Percentiles rank a stretch among this genome's conserved stretches.
These are phyloP conservation scores for Hypocryptadius cinnamomeus DNA, from an alignment of 2,113 vertebrate genomes.

Conservation along the genomic window DNA sequence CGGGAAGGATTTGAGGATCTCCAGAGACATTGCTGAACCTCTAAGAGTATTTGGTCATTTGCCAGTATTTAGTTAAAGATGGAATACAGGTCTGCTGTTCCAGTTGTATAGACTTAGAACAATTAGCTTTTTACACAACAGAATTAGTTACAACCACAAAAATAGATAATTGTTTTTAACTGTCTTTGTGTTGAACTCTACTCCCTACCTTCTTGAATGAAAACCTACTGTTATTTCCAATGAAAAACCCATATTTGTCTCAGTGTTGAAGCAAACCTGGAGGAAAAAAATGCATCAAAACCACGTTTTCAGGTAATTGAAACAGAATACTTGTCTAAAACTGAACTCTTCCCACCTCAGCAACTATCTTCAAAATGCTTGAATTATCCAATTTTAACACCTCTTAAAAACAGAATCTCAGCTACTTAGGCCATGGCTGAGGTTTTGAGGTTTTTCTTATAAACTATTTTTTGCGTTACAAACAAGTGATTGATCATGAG, in stretches of 20 bases:
- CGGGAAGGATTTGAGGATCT: background rate
- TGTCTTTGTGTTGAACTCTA: background rate
- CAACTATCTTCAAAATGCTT: background rate
- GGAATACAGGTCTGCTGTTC: background rate
- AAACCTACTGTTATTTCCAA: background rate
- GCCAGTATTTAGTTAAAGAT: background rate
- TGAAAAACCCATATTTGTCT: fast-evolving
- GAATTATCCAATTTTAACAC: background rate
- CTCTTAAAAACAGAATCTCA: background rate
- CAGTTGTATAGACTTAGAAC: background rate
- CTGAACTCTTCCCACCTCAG: background rate
- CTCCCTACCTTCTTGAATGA: background rate
- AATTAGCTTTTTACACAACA: background rate
- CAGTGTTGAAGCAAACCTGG: background rate
- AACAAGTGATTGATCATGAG: background rate
- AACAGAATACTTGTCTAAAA: background rate
- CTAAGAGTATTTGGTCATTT: background rate
- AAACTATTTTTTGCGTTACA: background rate
- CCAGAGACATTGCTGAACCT: background rate
- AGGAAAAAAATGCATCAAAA: background rate
- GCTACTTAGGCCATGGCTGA: background rate
- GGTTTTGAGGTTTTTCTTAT: background rate
- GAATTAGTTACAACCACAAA: background rate
- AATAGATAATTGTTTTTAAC: background rate
- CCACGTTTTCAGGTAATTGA: background rate